Evolutionary conservation across 2,888 invertebrate genomes (phyloP).

Genomic region (Barypeithes pellucidus): DNA sequence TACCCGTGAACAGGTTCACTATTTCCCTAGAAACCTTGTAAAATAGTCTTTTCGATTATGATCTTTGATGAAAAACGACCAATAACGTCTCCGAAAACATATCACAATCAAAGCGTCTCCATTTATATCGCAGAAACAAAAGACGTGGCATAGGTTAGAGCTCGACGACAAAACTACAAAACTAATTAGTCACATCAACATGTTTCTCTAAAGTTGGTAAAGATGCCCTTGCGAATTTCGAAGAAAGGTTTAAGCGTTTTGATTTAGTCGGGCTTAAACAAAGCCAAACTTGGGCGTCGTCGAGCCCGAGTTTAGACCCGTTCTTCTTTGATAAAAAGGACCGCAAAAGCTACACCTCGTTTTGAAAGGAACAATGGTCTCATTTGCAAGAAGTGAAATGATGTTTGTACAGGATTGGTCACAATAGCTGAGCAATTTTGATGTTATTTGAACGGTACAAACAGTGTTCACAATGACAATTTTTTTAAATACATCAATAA

Average conservation of each 20-base stretch:
- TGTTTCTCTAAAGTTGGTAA: slow-evolving; percentile 4
- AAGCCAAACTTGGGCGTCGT: not conserved
- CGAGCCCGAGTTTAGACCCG: not conserved
- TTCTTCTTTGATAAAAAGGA: not conserved
- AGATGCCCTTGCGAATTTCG: not conserved
- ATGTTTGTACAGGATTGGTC: not conserved
- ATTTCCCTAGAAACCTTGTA: too few relatives aligned
- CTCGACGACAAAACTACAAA: not conserved
- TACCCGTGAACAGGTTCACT: too few relatives aligned
- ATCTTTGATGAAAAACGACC: too few relatives aligned
- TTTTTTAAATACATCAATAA: too few relatives aligned
- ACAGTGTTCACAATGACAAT: too few relatives aligned
- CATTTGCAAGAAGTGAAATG: not conserved
- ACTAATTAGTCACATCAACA: slow-evolving; percentile 3
- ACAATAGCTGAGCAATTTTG: too few relatives aligned
- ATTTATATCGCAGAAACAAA: too few relatives aligned
- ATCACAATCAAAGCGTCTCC: too few relatives aligned
- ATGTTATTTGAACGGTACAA: too few relatives aligned
- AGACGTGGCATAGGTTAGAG: too few relatives aligned
- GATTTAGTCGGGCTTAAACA: slow-evolving; percentile 6
- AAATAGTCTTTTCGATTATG: too few relatives aligned
- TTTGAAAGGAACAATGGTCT: slow-evolving; percentile 3
- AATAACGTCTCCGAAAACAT: too few relatives aligned
- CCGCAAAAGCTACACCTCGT: not conserved
- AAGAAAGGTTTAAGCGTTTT: not conserved